Conservation (phyloP, 2,888 invertebrate species). For the Parascotia fuliginaria region DNA sequence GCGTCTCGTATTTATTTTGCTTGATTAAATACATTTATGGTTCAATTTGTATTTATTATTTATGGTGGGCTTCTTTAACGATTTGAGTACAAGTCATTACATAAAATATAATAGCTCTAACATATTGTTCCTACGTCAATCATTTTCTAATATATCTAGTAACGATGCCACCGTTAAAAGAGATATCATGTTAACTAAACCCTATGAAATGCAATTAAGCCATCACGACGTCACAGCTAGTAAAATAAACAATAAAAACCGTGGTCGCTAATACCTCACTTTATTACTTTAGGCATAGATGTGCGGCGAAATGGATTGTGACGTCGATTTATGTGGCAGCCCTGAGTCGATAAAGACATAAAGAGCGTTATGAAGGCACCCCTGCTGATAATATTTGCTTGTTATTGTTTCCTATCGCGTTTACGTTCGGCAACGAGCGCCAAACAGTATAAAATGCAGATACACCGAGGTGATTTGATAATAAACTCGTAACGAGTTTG, state of each 20-base stretch:
- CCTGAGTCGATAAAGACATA: conserved; percentile 60
- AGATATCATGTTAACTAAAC: background rate
- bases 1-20: background rate
- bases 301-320: conserved; percentile 25
- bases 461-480: conserved; percentile 19
- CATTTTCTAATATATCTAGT: background rate
- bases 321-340: conserved; percentile 38
- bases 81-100: too few species aligned
- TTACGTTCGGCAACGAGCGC: conserved; percentile 39
- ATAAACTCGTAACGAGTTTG: conserved; percentile 22
- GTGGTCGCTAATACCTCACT: conserved; percentile 6
- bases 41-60: background rate
- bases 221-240: conserved; percentile 6
- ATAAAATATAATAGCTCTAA: background rate
- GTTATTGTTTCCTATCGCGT: conserved; percentile 61
- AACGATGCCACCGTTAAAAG: background rate
- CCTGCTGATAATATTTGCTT: conserved; percentile 61
- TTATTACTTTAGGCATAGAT: conserved; percentile 27
- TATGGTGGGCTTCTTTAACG: too few species aligned
- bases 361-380: conserved; percentile 60
- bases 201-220: conserved; percentile 1
- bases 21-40: background rate
- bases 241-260: conserved; percentile 15
- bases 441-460: conserved; percentile 22
- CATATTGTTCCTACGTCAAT: background rate